phyloP scores from a whole-genome alignment of 2,113 vertebrate species.

The Pseudopodoces humilis region DNA sequence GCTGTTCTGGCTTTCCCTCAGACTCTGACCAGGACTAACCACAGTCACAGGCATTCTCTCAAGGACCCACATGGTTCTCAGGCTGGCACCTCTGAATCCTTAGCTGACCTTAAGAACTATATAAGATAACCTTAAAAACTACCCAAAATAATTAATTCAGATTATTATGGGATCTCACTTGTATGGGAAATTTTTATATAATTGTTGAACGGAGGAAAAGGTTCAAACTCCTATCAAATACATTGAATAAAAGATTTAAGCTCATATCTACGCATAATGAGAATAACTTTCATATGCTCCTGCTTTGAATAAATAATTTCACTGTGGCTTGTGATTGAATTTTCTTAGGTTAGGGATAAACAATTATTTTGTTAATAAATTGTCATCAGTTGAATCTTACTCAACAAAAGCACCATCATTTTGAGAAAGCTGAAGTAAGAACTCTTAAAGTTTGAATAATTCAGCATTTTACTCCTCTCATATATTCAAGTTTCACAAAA shows the following conservation, averaged over 20 bases:
- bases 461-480: background rate
- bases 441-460: background rate
- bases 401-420: background rate
- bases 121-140: background rate
- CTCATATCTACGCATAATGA: background rate
- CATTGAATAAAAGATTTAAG: background rate
- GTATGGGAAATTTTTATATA: background rate
- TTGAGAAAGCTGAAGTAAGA: background rate
- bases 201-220: background rate
- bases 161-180: background rate
- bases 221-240: background rate
- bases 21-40: background rate
- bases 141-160: background rate
- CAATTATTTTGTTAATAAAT: background rate
- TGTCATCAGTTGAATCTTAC: background rate
- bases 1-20: background rate
- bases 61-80: background rate
- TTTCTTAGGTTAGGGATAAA: background rate
- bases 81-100: background rate
- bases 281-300: background rate
- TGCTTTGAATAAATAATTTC: background rate
- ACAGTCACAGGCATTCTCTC: background rate
- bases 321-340: background rate
- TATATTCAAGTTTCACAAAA: background rate
- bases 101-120: background rate